Base-by-base conservation (phyloP, 1,140 invertebrate species). In the Drosophila ambigua region DNA sequence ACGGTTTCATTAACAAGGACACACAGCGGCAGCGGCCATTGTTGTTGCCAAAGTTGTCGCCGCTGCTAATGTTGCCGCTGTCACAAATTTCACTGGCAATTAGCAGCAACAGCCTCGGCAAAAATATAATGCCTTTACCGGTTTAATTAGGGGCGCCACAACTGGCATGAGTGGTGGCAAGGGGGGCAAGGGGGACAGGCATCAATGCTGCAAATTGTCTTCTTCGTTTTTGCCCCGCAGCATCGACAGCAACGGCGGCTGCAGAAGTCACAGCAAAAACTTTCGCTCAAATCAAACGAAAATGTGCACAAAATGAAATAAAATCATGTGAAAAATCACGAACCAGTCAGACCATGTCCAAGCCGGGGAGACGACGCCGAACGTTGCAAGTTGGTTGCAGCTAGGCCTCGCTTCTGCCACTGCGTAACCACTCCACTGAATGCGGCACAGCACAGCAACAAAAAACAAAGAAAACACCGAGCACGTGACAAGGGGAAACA, bases 21-120 rank as follows among this genome's bases (percentile, higher is more conserved):
- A 67, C 65, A 68, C 63, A 67, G 66, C 67, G 65, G 31, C 65
- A 54, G 51, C 65, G 53, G 65, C 23, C 23, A 69, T 68, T 69
- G 66, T 69, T 69, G 63, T 69, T 61, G 44, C 49, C 49, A 3
- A 31, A 13, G 49, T 51, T 51, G 24, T 13, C 28, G 49, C 26
- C 35, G 49, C 28, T 62, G 39, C 28, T 23, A 50, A 44, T 62
- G n/a, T 35, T 53, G 43, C 15, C 16, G 50, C 69, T 53, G 46
- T 74, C 60, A 73, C 60, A 74, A 69, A 74, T 74, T 74, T 74
- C 60, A 74, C 72, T 74, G 68, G 61, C 72, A 65, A 74, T 74
- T 74, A 74, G 68, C 66, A 60, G 28, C 13, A 35, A 24, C 55
- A 68, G 43, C 15, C 16, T 11, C 45, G 20, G 72, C 28, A 67